These are phyloP conservation scores for Ambastaia sidthimunki DNA, from an alignment of 2,797 vertebrate genomes.

Conservation along the genomic window DNA sequence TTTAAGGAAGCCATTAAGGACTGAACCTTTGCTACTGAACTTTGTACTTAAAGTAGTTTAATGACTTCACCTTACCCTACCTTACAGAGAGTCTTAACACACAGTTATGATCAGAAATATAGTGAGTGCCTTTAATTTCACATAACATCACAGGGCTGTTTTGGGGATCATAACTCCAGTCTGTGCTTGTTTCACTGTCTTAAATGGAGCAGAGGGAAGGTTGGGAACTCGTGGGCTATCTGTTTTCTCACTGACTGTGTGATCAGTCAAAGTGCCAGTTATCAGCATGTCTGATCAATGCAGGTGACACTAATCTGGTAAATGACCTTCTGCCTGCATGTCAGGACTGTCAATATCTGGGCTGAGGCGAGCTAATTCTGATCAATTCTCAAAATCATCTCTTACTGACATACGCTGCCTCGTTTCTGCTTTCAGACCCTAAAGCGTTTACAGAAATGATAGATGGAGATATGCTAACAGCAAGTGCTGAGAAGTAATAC, in stretches of 20 bases:
- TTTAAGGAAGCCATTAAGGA: constrained; percentile 14
- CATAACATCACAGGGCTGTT: background rate
- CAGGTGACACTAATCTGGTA: constrained; percentile 59
- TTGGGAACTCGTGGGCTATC: constrained; percentile 23
- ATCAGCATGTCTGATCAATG: constrained; percentile 59
- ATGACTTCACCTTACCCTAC: constrained; percentile 11
- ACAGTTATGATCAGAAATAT: constrained; percentile 10
- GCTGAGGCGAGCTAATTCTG: constrained; percentile 46
- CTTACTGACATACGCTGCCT: constrained; percentile 8
- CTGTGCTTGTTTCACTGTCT: constrained; percentile 1
- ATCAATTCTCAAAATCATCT: constrained; percentile 53
- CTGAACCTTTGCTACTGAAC: background rate
- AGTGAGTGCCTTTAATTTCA: constrained; percentile 9
- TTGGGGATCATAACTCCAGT: constrained; percentile 1
- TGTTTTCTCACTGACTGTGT: constrained; percentile 53
- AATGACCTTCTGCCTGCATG: constrained; percentile 59
- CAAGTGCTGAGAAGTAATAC: background rate
- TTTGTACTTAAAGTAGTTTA: constrained; percentile 13
- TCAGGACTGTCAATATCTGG: constrained; percentile 50
- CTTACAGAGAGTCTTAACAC: background rate
- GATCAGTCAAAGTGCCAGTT: constrained; percentile 59
- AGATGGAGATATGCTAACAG: background rate
- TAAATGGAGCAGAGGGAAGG: constrained; percentile 21
- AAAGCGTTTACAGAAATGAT: background rate
- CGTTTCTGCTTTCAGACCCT: background rate